A percentile compares a stretch with the other conserved stretches of the same genome.
phyloP scores from a whole-genome alignment of 2,888 invertebrate genomes.

The Cosmia pyralina region DNA sequence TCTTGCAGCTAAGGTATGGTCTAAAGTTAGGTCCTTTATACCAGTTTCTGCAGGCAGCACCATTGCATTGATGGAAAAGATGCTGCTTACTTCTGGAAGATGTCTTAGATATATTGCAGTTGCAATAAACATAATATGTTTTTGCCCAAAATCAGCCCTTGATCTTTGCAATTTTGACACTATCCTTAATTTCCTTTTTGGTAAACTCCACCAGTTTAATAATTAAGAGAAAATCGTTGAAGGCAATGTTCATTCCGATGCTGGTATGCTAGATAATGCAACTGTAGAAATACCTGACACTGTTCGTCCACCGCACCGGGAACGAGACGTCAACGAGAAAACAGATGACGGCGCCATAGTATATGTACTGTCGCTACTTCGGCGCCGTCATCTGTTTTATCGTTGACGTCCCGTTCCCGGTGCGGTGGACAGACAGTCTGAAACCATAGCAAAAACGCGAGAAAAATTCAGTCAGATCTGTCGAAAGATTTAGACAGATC shows the following conservation, averaged over 20 bases:
- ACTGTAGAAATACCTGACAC: not conserved
- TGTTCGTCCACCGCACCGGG: too few species aligned
- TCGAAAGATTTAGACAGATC: constrained; percentile 12
- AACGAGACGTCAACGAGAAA: too few species aligned
- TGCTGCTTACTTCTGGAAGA: not conserved
- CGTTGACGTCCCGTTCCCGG: too few species aligned
- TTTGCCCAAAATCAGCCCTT: not conserved
- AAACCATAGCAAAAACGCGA: not conserved
- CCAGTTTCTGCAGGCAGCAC: not conserved
- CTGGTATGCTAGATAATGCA: not conserved
- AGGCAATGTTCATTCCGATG: not conserved
- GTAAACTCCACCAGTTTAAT: not conserved
- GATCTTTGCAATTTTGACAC: not conserved
- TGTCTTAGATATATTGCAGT: not conserved
- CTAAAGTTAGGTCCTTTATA: not conserved
- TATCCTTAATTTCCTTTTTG: not conserved
- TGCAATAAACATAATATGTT: not conserved
- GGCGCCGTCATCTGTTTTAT: too few species aligned
- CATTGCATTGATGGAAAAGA: not conserved
- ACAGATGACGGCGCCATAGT: too few species aligned
- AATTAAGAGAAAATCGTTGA: not conserved
- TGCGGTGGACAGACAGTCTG: too few species aligned
- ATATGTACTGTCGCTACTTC: too few species aligned
- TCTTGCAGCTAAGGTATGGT: not conserved
- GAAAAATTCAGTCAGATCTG: not conserved